phyloP scores from a whole-genome alignment of 1,140 invertebrate species.

The Psix sp. region DNA sequence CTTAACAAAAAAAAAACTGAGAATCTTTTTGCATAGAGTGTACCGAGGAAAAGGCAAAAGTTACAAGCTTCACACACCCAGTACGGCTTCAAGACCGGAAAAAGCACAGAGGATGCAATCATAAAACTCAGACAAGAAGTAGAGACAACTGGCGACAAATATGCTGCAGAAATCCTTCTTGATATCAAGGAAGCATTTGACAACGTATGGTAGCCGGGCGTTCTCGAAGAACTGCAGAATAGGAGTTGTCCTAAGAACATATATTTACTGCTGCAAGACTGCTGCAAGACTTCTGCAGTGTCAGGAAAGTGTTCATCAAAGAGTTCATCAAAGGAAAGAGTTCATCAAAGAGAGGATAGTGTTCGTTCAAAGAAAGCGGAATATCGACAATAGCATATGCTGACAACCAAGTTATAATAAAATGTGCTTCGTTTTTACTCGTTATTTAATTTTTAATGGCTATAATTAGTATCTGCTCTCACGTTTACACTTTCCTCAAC shows the following conservation, averaged over 20 bases:
- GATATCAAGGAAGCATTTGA: conserved; percentile 76
- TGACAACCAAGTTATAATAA: conserved; percentile 65
- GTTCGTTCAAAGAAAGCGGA: conserved; percentile 57
- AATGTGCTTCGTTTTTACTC: too few species aligned
- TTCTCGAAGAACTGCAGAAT: conserved; percentile 54
- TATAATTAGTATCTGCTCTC: too few species aligned
- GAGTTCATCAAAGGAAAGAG: conserved; percentile 67
- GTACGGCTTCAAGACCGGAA: conserved; percentile 61
- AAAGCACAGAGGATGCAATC: conserved; percentile 70
- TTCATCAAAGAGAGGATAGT: conserved; percentile 75
- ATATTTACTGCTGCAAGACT: conserved; percentile 53
- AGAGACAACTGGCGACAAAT: conserved; percentile 25
- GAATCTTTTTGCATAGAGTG: too few species aligned
- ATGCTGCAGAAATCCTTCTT: conserved; percentile 64
- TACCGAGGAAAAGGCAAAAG: too few species aligned
- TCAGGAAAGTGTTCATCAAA: conserved; percentile 52
- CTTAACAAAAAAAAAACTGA: too few species aligned
- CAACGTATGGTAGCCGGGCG: conserved; percentile 69
- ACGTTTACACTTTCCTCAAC: too few species aligned
- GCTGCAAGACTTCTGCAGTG: conserved; percentile 69
- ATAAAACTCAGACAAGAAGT: conserved; percentile 14
- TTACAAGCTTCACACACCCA: conserved; percentile 56
- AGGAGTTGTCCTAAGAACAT: conserved; percentile 53
- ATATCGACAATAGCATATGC: conserved; percentile 65
- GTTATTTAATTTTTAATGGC: too few species aligned